Evolutionary conservation across 2,888 invertebrate genomes (phyloP).

Genomic region (Drosophila picticornis): DNA sequence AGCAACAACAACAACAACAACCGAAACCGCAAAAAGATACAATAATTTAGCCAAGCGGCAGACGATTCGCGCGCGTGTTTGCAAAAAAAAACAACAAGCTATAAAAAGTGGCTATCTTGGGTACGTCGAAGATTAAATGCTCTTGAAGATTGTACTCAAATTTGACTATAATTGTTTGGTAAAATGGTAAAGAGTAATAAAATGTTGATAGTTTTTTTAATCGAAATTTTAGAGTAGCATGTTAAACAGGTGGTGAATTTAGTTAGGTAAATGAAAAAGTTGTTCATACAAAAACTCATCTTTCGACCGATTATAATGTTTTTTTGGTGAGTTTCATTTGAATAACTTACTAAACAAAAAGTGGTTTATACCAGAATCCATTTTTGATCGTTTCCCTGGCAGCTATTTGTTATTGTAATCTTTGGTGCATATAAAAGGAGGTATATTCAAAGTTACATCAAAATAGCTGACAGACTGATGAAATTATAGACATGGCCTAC

Average conservation of each 20-base stretch:
- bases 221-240: background rate
- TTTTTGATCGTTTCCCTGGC: background rate
- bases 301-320: background rate
- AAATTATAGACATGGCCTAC: background rate
- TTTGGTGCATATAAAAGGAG: background rate
- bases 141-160: background rate
- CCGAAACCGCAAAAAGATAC: constrained; percentile 20
- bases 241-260: background rate
- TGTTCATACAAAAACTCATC: background rate
- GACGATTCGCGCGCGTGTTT: constrained; percentile 60
- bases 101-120: background rate
- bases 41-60: constrained; percentile 46
- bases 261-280: background rate
- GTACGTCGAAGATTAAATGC: background rate
- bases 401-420: background rate
- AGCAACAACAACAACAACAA: constrained; percentile 32
- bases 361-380: background rate
- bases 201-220: too few species aligned
- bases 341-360: background rate
- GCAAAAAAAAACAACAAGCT: constrained; percentile 43
- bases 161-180: too few species aligned
- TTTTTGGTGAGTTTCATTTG: background rate
- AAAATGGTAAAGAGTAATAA: too few species aligned
- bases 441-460: background rate
- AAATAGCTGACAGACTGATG: background rate